Conservation (phyloP, 2,797 vertebrate genomes). For the Morus bassanus region DNA sequence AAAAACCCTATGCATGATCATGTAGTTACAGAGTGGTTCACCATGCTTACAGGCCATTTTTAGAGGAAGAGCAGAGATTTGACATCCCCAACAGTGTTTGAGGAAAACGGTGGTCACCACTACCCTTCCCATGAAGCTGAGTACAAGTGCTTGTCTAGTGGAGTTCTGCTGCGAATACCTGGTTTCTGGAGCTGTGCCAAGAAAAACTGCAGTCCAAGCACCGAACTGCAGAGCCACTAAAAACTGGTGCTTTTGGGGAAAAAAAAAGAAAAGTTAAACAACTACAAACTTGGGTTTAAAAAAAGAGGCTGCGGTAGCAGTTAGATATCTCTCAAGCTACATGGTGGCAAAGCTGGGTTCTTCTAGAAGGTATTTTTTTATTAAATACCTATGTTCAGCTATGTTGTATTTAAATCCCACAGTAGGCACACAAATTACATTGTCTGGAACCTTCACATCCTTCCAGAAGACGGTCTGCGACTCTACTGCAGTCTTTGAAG, state of each 20-base stretch:
- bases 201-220: background rate
- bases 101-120: background rate
- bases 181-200: background rate
- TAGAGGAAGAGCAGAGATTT: background rate
- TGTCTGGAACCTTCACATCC: background rate
- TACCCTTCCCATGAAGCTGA: background rate
- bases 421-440: rapidly evolving
- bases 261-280: background rate
- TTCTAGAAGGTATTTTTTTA: background rate
- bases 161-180: background rate
- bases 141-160: background rate
- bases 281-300: background rate
- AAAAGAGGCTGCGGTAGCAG: background rate
- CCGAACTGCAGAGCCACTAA: background rate
- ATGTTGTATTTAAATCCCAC: background rate
- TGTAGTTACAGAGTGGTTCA: background rate
- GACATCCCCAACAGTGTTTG: background rate
- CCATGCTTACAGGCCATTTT: background rate
- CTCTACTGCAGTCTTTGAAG: background rate
- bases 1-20: background rate
- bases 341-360: background rate
- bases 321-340: background rate
- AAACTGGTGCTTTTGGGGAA: background rate
- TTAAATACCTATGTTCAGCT: background rate
- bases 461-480: background rate